Conservation (phyloP, 1,140 invertebrate genomes). For the Luehdorfia chinensis region DNA sequence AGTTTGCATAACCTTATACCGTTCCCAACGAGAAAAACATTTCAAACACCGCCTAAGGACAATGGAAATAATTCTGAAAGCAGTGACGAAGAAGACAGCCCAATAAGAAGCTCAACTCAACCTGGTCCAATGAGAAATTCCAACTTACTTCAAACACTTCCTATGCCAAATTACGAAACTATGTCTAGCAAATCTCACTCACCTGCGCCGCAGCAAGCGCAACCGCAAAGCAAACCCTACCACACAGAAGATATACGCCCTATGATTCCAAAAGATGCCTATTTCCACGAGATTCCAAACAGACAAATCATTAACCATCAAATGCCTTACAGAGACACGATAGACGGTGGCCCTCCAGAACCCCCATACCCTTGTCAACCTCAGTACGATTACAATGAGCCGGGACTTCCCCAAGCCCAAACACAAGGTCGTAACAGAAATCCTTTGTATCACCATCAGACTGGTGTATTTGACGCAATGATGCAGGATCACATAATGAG, state of each 20-base stretch:
- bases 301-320: conserved; percentile 57
- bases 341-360: conserved; percentile 44
- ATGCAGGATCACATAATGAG: conserved; percentile 75
- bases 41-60: conserved; percentile 67
- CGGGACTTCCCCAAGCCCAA: conserved; percentile 45
- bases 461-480: conserved; percentile 72
- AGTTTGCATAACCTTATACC: conserved; percentile 74
- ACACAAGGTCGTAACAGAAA: conserved; percentile 61
- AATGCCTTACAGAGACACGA: conserved; percentile 51
- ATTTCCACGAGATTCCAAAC: conserved; percentile 79
- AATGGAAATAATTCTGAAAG: conserved; percentile 77
- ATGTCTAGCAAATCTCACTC: conserved; percentile 73
- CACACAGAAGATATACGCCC: conserved; percentile 32
- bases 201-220: conserved; percentile 53
- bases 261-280: conserved; percentile 79
- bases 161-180: conserved; percentile 76
- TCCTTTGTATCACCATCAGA: conserved; percentile 66
- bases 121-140: conserved; percentile 77
- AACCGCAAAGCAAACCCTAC: conserved; percentile 38
- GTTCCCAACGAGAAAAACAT: conserved; percentile 72
- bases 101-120: conserved; percentile 70
- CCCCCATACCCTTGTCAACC: conserved; percentile 40
- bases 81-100: conserved; percentile 78
- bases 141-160: conserved; percentile 72
- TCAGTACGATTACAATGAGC: conserved; percentile 53